A percentile compares a stretch with the other conserved stretches of the same genome.
Conservation (phyloP, 2,797 vertebrate species). For the Xyrichtys novacula region DNA sequence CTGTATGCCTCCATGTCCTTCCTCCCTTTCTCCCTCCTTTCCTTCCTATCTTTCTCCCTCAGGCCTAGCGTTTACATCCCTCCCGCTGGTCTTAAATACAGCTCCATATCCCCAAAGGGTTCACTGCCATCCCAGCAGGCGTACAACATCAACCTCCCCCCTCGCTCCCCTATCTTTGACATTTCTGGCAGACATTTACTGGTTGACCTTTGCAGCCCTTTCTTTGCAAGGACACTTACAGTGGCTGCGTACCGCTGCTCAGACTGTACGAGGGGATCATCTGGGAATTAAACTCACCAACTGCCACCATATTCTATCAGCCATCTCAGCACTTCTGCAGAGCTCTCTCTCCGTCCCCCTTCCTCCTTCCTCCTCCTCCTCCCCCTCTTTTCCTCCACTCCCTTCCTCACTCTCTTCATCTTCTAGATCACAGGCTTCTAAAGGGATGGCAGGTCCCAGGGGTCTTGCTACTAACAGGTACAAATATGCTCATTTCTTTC, state of each 20-base stretch:
- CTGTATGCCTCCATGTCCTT: background rate
- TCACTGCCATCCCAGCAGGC: slow-evolving; percentile 21
- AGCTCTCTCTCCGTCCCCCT: background rate
- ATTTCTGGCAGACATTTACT: slow-evolving; percentile 69
- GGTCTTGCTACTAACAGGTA: slow-evolving; percentile 61
- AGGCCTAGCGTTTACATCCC: slow-evolving; percentile 47
- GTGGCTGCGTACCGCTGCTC: slow-evolving; percentile 30
- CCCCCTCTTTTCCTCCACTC: slow-evolving; percentile 30
- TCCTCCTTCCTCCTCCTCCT: slow-evolving; percentile 15
- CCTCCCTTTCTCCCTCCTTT: background rate
- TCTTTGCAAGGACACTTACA: slow-evolving; percentile 51
- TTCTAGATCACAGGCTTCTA: slow-evolving; percentile 56
- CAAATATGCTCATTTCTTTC: slow-evolving; percentile 60
- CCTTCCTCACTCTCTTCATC: slow-evolving; percentile 50
- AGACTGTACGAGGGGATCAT: slow-evolving; percentile 47
- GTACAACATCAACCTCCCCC: slow-evolving; percentile 17
- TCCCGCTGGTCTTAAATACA: slow-evolving; percentile 51
- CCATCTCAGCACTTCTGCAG: slow-evolving; percentile 55
- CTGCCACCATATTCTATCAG: slow-evolving; percentile 67
- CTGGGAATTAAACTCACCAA: slow-evolving; percentile 58
- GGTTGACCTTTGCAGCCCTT: slow-evolving; percentile 62
- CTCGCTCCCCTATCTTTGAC: slow-evolving; percentile 47
- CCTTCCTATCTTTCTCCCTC: slow-evolving; percentile 26
- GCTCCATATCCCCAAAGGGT: slow-evolving; percentile 42
- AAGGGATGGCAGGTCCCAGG: slow-evolving; percentile 55